Base-by-base conservation (phyloP, 2,888 invertebrate genomes). In the Metacarcinus magister region DNA sequence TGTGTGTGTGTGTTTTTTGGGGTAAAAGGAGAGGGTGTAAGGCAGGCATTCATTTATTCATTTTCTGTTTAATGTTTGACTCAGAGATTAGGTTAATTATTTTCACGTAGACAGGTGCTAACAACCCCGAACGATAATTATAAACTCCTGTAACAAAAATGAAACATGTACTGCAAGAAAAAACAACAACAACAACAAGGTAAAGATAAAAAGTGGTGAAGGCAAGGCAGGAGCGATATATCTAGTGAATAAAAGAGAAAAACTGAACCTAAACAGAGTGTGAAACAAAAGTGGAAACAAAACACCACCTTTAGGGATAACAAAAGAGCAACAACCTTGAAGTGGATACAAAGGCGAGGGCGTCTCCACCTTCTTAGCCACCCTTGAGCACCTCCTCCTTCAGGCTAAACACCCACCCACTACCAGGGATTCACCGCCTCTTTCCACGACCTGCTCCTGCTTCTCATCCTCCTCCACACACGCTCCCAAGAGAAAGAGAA, bases 401-500 rank as follows among this genome's bases (percentile, higher is more conserved):
- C 75, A n/a, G 13, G 28, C 10, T 43, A 46, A 43, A 94, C 28
- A 46, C 82, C 23, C 28, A 46, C 75, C 48, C 60, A 95, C 28
- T 93, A 75, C 93, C n/a, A 43, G 93, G 93, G 43, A 93, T 28
- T 93, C 32, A 43, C 39, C 67, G 10, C 19, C 93, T 54, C 60
- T 48, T 90, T 90, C 94, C 92, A 92, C 75, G 89, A 92, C 28
- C 75, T 92, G 75, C 28, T 46, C 0, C 89, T 44, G 23, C 75
- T 44, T 5, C 67, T 43, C n/a, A 19, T 10, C 43, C n/a, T 87
- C 23, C 60, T 60, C 39, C 19, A 39, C 89, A 28, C 32, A 54
- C 32, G 54, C 89, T 7, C 94, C n/a, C 10, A n/a, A 4, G 75
- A 75, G 75, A 75, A 28, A 75, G n/a, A 39, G 4, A 32, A 91